Evolutionary conservation across 2,888 invertebrate genomes (phyloP).

Genomic region (Cynaeus angustus): DNA sequence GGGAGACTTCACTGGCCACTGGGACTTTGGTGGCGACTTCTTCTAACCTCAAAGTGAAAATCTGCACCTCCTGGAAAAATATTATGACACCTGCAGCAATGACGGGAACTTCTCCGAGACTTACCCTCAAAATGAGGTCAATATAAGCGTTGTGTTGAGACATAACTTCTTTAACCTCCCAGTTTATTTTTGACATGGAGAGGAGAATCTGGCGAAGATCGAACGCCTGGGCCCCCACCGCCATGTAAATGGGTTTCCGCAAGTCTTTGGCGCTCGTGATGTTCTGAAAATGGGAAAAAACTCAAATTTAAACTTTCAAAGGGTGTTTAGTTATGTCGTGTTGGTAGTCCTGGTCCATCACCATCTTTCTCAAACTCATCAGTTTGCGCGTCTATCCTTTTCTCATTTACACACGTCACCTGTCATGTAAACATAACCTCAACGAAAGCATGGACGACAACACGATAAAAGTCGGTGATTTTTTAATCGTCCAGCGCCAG

Average conservation of each 20-base stretch:
- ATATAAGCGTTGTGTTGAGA: conserved; percentile 95
- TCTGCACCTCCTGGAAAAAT: conserved; percentile 78
- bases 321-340: not conserved
- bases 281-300: conserved; percentile 71
- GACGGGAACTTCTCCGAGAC: not conserved
- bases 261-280: conserved; percentile 83
- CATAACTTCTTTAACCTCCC: conserved; percentile 96
- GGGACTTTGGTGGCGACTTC: conserved; percentile 82
- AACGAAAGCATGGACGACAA: conserved; percentile 48
- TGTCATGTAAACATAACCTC: conserved; percentile 39
- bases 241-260: conserved; percentile 89
- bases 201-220: conserved; percentile 84
- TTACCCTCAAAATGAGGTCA: conserved; percentile 81
- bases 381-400: not conserved
- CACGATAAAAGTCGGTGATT: conserved; percentile 79
- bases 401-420: not conserved
- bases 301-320: conserved; percentile 1
- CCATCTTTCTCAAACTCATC: conserved; percentile 2
- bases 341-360: conserved; percentile 4
- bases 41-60: conserved; percentile 85
- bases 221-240: conserved; percentile 86
- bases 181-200: conserved; percentile 94
- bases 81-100: not conserved
- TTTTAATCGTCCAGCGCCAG: conserved; percentile 85
- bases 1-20: conserved; percentile 80